phyloP scores from a whole-genome alignment of 2,797 vertebrate genomes.

The Avahi laniger region DNA sequence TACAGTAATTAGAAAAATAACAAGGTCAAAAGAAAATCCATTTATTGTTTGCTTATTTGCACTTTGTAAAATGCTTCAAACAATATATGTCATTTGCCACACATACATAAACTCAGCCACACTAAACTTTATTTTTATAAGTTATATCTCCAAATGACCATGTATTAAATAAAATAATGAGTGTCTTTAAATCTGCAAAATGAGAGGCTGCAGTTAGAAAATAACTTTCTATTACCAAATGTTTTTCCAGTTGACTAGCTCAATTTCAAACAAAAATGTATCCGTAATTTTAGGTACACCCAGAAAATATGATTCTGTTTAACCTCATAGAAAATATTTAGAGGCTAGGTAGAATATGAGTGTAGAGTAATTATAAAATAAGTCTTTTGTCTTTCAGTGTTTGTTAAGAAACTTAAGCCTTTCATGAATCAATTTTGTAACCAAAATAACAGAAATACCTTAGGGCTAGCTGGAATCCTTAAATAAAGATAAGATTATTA shows the following conservation, averaged over 20 bases:
- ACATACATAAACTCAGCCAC: neutral
- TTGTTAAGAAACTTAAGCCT: neutral
- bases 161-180: conserved; percentile 55
- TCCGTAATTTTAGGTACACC: neutral
- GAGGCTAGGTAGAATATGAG: neutral
- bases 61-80: conserved; percentile 47
- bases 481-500: neutral
- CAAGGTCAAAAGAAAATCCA: conserved; percentile 66
- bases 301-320: neutral
- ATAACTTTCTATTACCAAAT: neutral
- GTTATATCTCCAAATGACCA: neutral
- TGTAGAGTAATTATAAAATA: neutral
- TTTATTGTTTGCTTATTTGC: conserved; percentile 46
- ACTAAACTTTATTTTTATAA: conserved; percentile 12
- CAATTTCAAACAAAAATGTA: neutral
- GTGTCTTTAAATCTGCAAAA: conserved; percentile 23
- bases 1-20: conserved; percentile 68
- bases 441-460: neutral
- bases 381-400: neutral
- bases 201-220: neutral
- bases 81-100: neutral
- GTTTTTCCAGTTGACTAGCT: neutral
- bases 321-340: neutral
- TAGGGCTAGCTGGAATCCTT: neutral
- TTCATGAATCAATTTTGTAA: neutral